Evolutionary conservation across 92 coral and sea anemone genomes (phyloP), one percentile per base, ranked within the genome.

Genomic region (Zoanthus sansibaricus): DNA sequence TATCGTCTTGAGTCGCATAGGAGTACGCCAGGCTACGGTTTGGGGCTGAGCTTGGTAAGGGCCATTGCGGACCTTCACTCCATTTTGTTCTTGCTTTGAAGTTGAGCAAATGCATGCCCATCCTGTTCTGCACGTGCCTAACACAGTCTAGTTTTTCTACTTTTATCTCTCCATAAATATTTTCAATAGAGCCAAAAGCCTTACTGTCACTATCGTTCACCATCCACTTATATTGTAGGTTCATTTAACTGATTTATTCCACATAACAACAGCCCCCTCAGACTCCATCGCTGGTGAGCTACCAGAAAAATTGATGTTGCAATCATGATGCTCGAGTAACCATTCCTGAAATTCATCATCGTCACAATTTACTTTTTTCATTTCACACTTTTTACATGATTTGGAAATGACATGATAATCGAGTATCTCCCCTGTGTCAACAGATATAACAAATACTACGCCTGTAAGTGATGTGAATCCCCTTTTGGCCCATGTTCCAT

Each of bases 211-310:
- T 91, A 88, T 83, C 93, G 52, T 86, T 74, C 17, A 80, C 84
- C 93, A 87, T 87, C 91, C 93, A 87, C 71, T 80, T 84, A 71
- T 83, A 91, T 78, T 75, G 78, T 25, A 85, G 74, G 9, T 30
- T 69, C n/a, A 15, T 30, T 69, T 47, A 2, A 69, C 47, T 9
- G 74, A 32, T 18, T 77, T 37, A 0, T 37, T 37, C 42, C 42
- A 37, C 42, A 37, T 37, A 37, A 37, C 42, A 79, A 51, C 78
- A 74, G 91, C 91, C 84, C 91, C 93, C 61, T 91, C 91, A 87
- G 86, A 79, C 68, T 91, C 89, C 87, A 88, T 77, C 56, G 89
- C 93, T 64, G 88, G 91, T 46, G 91, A 87, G 71, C 89, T 91
- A 37, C 91, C 88, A 69, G 74, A n/a, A 61, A 86, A 86, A 80